phyloP scores from a whole-genome alignment of 2,888 invertebrate genomes.

The Eudemis profundana region DNA sequence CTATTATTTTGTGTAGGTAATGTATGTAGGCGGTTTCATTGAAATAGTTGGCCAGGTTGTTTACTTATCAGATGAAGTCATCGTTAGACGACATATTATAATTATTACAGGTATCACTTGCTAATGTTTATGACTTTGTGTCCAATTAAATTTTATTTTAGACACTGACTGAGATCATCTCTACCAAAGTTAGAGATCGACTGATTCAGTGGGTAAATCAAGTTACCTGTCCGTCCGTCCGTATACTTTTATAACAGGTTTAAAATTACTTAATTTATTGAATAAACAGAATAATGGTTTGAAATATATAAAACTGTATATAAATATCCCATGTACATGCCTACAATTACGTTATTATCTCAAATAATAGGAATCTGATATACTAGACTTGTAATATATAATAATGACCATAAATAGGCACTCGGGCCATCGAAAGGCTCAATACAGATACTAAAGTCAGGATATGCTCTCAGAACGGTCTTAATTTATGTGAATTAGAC shows the following conservation, averaged over 20 bases:
- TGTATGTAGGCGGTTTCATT: background rate
- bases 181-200: background rate
- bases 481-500: constrained; percentile 24
- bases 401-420: too few species aligned
- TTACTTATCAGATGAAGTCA: constrained; percentile 34
- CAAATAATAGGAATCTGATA: too few species aligned
- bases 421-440: background rate
- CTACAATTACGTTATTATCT: too few species aligned
- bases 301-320: too few species aligned
- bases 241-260: background rate
- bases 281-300: too few species aligned
- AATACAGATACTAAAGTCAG: background rate
- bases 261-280: too few species aligned
- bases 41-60: too few species aligned
- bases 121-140: background rate
- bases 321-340: too few species aligned
- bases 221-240: background rate
- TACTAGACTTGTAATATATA: too few species aligned
- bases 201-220: too few species aligned
- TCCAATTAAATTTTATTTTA: background rate
- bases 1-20: background rate
- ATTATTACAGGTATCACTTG: background rate
- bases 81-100: background rate
- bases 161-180: background rate
- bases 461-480: background rate